A percentile compares a stretch with the other conserved stretches of the same genome.
phyloP scores from a whole-genome alignment of 1,140 invertebrate genomes.

The Calephelis nemesis region DNA sequence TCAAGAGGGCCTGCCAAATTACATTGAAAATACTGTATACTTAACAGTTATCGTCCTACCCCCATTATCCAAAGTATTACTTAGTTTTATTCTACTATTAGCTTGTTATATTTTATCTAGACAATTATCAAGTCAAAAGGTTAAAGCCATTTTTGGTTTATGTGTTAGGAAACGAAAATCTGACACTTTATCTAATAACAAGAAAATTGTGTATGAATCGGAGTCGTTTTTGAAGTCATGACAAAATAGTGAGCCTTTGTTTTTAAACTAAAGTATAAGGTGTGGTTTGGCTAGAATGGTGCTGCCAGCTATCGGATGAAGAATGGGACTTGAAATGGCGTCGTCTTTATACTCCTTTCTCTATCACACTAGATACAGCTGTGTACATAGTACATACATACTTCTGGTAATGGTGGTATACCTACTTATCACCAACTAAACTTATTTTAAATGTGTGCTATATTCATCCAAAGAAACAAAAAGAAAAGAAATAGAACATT shows the following conservation, averaged over 20 bases:
- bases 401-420: no score
- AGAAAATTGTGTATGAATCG: conserved; percentile 58
- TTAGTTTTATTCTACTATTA: conserved; percentile 43
- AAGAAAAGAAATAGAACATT: no score
- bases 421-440: no score
- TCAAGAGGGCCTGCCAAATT: conserved; percentile 80
- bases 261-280: no score
- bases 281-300: no score
- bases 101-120: conserved; percentile 53
- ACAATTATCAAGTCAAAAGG: conserved; percentile 44
- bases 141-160: conserved; percentile 24
- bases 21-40: conserved; percentile 74
- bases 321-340: no score
- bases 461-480: no score
- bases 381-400: no score
- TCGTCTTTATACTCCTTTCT: no score
- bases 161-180: conserved; percentile 50
- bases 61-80: conserved; percentile 50
- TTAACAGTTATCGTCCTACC: conserved; percentile 75
- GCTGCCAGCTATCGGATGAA: no score
- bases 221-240: conserved; percentile 55
- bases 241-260: conserved; percentile 29
- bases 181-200: conserved; percentile 48
- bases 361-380: no score
- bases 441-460: no score